Evolutionary conservation across 2,113 vertebrate species (phyloP).

Genomic region (Pseudolaguvia tuberculata): DNA sequence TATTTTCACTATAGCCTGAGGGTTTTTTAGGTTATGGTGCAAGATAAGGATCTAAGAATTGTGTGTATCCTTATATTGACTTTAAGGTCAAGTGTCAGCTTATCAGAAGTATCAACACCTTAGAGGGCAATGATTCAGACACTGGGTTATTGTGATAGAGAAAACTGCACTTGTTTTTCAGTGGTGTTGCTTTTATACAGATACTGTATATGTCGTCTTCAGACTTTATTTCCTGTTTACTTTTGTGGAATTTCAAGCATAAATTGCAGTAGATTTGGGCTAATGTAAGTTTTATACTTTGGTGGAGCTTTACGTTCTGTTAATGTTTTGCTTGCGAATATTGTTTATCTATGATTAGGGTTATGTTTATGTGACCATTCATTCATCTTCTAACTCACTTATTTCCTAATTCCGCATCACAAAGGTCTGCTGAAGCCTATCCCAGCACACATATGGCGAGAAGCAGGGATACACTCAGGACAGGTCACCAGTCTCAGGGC

Average conservation of each 20-base stretch:
- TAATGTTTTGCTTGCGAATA: not conserved
- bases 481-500: no score
- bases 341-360: not conserved
- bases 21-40: not conserved
- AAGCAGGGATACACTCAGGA: no score
- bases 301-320: not conserved
- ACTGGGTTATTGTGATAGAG: not conserved
- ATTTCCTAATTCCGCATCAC: no score
- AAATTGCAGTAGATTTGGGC: not conserved
- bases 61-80: not conserved
- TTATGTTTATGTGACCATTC: no score
- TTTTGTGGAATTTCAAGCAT: not conserved
- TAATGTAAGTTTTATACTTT: not conserved
- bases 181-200: not conserved
- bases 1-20: not conserved
- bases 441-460: no score
- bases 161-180: not conserved
- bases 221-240: not conserved
- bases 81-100: conserved; percentile 16
- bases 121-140: conserved; percentile 1
- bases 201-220: not conserved
- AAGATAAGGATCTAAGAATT: conserved; percentile 6
- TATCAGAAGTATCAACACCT: conserved; percentile 20
- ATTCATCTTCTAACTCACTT: no score
- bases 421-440: no score